These are phyloP conservation scores for Himalopsyche anomala DNA, from an alignment of 2,888 invertebrate genomes.

Conservation along the genomic window DNA sequence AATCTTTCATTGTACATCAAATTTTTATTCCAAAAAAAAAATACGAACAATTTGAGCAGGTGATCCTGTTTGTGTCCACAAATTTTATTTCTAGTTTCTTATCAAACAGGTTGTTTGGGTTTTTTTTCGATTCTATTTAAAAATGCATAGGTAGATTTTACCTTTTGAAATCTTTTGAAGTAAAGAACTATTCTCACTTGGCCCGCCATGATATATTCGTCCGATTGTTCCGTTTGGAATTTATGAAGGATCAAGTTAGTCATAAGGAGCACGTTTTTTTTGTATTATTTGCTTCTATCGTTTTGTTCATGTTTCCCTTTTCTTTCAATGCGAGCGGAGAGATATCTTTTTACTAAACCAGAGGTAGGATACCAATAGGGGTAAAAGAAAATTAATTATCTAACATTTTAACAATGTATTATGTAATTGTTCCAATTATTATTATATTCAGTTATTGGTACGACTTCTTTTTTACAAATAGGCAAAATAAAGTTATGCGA, in stretches of 20 bases:
- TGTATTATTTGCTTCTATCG: slow-evolving; percentile 51
- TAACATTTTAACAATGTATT: too few species aligned
- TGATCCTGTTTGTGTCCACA: slow-evolving; percentile 18
- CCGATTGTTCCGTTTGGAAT: slow-evolving; percentile 64
- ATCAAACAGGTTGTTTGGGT: slow-evolving; percentile 2
- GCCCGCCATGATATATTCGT: slow-evolving; percentile 62
- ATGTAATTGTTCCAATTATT: too few species aligned
- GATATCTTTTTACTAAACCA: slow-evolving; percentile 50
- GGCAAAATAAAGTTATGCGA: too few species aligned
- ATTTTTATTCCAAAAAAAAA: slow-evolving; percentile 4
- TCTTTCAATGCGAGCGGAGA: slow-evolving; percentile 52
- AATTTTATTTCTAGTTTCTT: slow-evolving; percentile 29
- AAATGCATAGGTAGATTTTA: slow-evolving; percentile 47
- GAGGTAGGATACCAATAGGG: slow-evolving; percentile 35
- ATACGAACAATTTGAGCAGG: not conserved
- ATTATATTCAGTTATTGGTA: too few species aligned
- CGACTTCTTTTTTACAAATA: too few species aligned
- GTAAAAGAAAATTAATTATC: not conserved
- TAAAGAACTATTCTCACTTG: slow-evolving; percentile 61
- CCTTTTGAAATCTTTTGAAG: slow-evolving; percentile 59
- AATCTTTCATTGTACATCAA: not conserved
- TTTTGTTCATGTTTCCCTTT: slow-evolving; percentile 45
- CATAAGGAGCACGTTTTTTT: slow-evolving; percentile 56
- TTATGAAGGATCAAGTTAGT: slow-evolving; percentile 65
- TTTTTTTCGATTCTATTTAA: slow-evolving; percentile 49